Percentiles rank a stretch among this genome's conserved stretches.
Evolutionary conservation across 2,888 invertebrate genomes (phyloP).

Genomic region (Nasonovia ribisnigri): DNA sequence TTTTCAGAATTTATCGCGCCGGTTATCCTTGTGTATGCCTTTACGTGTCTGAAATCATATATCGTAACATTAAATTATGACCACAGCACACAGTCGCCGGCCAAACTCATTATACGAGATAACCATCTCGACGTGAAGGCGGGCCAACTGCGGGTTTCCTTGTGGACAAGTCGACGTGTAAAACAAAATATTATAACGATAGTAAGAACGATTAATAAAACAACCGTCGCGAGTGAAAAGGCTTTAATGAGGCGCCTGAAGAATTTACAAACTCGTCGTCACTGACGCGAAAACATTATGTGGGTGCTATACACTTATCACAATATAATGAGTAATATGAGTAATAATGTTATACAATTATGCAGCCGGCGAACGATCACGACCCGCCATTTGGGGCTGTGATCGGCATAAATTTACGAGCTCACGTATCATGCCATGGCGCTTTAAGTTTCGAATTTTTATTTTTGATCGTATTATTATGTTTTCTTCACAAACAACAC

Average conservation of each 20-base stretch:
- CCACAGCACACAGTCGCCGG: not conserved
- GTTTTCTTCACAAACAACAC: too few species aligned
- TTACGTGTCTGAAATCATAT: slow-evolving; percentile 12
- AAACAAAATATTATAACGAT: not conserved
- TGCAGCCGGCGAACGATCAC: not conserved
- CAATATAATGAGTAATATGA: not conserved
- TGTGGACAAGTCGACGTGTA: not conserved
- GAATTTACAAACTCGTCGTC: slow-evolving; percentile 9
- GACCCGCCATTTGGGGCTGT: slow-evolving; percentile 7
- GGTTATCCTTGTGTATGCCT: not conserved
- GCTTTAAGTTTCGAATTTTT: not conserved
- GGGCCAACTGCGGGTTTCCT: not conserved
- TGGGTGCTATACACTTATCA: not conserved
- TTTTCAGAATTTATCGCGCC: not conserved
- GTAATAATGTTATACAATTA: not conserved
- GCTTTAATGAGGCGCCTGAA: not conserved
- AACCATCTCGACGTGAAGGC: not conserved
- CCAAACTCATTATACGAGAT: slow-evolving; percentile 28
- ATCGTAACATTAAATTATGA: too few species aligned
- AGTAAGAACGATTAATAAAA: not conserved
- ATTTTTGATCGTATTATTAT: not conserved
- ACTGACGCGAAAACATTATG: not conserved
- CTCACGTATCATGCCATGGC: not conserved
- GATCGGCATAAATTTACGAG: slow-evolving; percentile 27
- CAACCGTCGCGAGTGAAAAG: not conserved